Percentiles rank a stretch among this genome's conserved stretches.
Conservation (phyloP, 2,888 invertebrate species). For the Orthosia cruda region DNA sequence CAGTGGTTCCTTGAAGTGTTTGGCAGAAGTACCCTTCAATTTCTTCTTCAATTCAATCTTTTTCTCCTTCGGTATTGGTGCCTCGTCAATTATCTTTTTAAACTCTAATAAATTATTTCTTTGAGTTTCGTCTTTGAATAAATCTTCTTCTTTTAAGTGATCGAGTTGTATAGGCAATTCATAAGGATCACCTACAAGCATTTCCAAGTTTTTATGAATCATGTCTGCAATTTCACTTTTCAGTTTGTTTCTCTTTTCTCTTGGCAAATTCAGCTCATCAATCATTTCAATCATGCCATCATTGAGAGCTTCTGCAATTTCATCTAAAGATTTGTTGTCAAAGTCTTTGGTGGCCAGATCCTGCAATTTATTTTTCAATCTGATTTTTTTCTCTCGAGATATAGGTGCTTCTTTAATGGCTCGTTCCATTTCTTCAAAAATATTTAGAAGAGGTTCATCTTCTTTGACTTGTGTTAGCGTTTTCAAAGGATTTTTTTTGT, state of each 20-base stretch:
- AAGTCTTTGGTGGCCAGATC: background rate
- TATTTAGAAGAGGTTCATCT: too few relatives aligned
- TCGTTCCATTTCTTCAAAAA: too few relatives aligned
- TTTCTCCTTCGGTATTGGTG: background rate
- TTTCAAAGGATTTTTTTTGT: too few relatives aligned
- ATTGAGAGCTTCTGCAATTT: background rate
- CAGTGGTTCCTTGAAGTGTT: background rate
- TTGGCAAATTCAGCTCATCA: constrained; percentile 1
- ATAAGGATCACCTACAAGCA: background rate
- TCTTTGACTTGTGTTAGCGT: too few relatives aligned
- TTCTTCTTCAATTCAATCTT: constrained; percentile 4
- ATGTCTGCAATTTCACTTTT: background rate
- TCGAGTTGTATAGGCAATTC: background rate
- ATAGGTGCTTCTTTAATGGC: too few relatives aligned
- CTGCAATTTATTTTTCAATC: constrained; percentile 7
- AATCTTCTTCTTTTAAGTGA: background rate
- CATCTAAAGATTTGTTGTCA: background rate
- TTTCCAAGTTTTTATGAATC: background rate
- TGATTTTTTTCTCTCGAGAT: too few relatives aligned
- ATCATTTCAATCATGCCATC: background rate
- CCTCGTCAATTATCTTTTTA: background rate
- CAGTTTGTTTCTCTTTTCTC: constrained; percentile 1
- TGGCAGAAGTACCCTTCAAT: background rate
- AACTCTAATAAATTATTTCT: background rate
- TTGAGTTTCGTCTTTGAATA: background rate